phyloP scores from a whole-genome alignment of 2,888 invertebrate species.

The Patella caerulea region DNA sequence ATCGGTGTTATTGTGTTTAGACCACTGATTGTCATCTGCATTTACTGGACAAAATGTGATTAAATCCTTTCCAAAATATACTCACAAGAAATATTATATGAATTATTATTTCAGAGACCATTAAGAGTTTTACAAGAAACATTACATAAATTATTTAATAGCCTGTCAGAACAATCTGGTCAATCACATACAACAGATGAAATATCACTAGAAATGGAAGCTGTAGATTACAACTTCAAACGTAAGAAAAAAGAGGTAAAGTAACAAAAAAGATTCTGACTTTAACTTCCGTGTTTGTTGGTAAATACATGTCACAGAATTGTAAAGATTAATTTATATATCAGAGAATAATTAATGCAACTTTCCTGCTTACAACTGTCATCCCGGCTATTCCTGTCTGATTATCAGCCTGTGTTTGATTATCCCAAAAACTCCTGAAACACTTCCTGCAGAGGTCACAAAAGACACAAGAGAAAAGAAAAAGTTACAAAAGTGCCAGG shows the following conservation, averaged over 20 bases:
- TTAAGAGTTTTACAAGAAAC: conserved; percentile 85
- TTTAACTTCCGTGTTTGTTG: too few relatives aligned
- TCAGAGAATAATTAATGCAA: too few relatives aligned
- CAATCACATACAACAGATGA: conserved; percentile 52
- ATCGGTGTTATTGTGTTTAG: background rate
- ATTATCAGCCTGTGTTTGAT: too few relatives aligned
- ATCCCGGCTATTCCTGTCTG: too few relatives aligned
- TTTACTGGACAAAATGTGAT: background rate
- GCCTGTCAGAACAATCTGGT: conserved; percentile 63
- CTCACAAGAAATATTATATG: background rate
- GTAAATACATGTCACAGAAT: too few relatives aligned
- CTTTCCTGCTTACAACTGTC: too few relatives aligned
- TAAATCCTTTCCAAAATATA: too few relatives aligned
- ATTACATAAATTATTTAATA: conserved; percentile 82
- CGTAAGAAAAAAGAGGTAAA: conserved; percentile 83
- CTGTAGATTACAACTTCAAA: conserved; percentile 86
- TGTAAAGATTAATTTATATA: too few relatives aligned
- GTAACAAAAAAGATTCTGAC: background rate
- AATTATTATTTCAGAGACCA: conserved; percentile 76
- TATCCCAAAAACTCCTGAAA: too few relatives aligned
- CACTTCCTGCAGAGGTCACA: too few relatives aligned
- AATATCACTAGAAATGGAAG: conserved; percentile 72
- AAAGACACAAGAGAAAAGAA: too few relatives aligned
- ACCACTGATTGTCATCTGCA: background rate
- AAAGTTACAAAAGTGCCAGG: too few relatives aligned